Conservation (phyloP, 2,888 invertebrate species). For the Colletes collaris region DNA sequence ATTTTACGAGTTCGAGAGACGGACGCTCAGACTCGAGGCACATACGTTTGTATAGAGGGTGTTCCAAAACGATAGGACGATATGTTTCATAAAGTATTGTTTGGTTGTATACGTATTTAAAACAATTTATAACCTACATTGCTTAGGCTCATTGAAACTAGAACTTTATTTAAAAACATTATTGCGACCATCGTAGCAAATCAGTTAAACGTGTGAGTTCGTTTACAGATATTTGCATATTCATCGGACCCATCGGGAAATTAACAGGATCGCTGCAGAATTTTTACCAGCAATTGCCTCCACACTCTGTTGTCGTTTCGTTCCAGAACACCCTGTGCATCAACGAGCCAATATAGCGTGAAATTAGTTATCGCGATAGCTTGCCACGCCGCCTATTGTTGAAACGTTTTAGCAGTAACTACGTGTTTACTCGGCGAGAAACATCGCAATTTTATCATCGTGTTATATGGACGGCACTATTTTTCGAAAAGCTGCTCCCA, state of each 20-base stretch:
- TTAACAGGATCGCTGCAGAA: not conserved
- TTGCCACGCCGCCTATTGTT: slow-evolving; percentile 30
- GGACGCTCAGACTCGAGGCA: not conserved
- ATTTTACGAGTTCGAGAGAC: slow-evolving; percentile 33
- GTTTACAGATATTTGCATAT: not conserved
- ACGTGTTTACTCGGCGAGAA: slow-evolving; percentile 35
- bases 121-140: too few relatives aligned
- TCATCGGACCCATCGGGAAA: not conserved
- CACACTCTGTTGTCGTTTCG: not conserved
- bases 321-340: not conserved
- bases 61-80: not conserved
- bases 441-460: slow-evolving; percentile 20
- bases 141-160: too few relatives aligned
- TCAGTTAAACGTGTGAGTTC: not conserved
- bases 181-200: too few relatives aligned
- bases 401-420: slow-evolving; percentile 30
- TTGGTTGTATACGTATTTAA: too few relatives aligned
- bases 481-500: not conserved
- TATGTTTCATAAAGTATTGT: not conserved
- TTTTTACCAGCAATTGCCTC: not conserved
- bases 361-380: slow-evolving; percentile 44
- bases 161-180: too few relatives aligned
- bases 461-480: not conserved
- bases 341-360: slow-evolving; percentile 14
- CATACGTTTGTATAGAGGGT: slow-evolving; percentile 6